These are phyloP conservation scores for Cataglyphis albicans DNA, from an alignment of 2,888 invertebrate genomes.

Conservation along the genomic window DNA sequence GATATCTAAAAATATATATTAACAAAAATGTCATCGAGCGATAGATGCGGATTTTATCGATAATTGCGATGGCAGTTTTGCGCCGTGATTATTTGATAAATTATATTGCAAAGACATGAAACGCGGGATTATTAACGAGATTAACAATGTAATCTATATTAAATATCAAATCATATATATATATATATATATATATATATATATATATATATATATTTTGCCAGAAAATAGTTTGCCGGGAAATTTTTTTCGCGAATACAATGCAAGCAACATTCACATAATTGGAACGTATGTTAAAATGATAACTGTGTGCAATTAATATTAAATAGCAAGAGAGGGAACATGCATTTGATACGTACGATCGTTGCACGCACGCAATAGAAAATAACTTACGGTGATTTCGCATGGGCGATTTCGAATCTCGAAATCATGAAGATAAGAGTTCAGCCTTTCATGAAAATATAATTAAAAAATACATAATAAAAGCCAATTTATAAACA, in stretches of 20 bases:
- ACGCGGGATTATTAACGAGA: neutral
- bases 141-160: neutral
- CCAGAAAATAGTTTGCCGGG: neutral
- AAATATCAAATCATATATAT: neutral
- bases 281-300: slow-evolving; percentile 47
- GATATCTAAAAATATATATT: slow-evolving; percentile 54
- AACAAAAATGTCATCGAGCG: slow-evolving; percentile 35
- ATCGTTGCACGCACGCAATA: slow-evolving; percentile 44
- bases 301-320: slow-evolving; percentile 46
- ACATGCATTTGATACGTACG: slow-evolving; percentile 31
- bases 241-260: slow-evolving; percentile 28
- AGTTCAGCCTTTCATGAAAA: neutral
- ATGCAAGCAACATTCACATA: slow-evolving; percentile 45
- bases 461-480: slow-evolving; percentile 1
- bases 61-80: neutral
- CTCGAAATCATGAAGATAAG: slow-evolving; percentile 30
- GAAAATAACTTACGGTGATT: slow-evolving; percentile 19
- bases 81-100: slow-evolving; percentile 2
- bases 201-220: too few relatives aligned
- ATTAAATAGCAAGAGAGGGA: slow-evolving; percentile 25
- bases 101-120: slow-evolving; percentile 1
- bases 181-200: too few relatives aligned
- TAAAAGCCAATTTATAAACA: slow-evolving; percentile 4
- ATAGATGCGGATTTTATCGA: slow-evolving; percentile 28
- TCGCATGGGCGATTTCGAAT: slow-evolving; percentile 11